Conservation (phyloP, 2,888 invertebrate genomes). For the Drosophila prolongata region DNA sequence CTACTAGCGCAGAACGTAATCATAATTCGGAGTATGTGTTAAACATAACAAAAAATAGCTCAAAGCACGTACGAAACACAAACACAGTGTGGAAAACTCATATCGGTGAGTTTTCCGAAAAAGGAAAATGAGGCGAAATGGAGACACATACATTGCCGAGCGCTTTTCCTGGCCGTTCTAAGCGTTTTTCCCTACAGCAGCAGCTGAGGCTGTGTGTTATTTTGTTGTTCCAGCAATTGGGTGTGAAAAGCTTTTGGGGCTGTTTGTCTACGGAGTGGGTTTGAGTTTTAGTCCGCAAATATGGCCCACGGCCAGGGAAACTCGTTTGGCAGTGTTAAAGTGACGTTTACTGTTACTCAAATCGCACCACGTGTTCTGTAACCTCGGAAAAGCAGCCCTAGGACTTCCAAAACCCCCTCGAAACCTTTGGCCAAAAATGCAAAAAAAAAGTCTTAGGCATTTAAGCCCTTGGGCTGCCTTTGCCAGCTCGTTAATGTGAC, state of each 20-base stretch:
- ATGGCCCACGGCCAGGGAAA: constrained; percentile 32
- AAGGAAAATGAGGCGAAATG: constrained; percentile 18
- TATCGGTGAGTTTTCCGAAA: constrained; percentile 8
- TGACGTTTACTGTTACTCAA: constrained; percentile 74
- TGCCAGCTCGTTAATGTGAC: constrained; percentile 39
- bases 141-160: constrained; percentile 26
- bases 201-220: constrained; percentile 44
- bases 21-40: constrained; percentile 75
- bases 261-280: constrained; percentile 40
- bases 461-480: constrained; percentile 9
- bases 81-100: constrained; percentile 31
- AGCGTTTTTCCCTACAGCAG: constrained; percentile 48
- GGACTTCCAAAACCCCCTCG: background rate
- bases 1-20: constrained; percentile 64
- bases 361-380: constrained; percentile 23
- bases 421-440: constrained; percentile 20
- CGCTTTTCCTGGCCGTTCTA: constrained; percentile 11
- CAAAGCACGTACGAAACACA: constrained; percentile 65
- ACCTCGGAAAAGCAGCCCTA: background rate
- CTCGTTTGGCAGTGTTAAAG: constrained; percentile 55
- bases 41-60: constrained; percentile 78
- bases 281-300: constrained; percentile 22
- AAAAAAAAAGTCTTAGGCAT: constrained; percentile 9
- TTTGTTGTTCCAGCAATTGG: constrained; percentile 60
- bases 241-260: constrained; percentile 72